phyloP scores from a whole-genome alignment of 2,888 invertebrate genomes.

The Mactromeris polynyma region DNA sequence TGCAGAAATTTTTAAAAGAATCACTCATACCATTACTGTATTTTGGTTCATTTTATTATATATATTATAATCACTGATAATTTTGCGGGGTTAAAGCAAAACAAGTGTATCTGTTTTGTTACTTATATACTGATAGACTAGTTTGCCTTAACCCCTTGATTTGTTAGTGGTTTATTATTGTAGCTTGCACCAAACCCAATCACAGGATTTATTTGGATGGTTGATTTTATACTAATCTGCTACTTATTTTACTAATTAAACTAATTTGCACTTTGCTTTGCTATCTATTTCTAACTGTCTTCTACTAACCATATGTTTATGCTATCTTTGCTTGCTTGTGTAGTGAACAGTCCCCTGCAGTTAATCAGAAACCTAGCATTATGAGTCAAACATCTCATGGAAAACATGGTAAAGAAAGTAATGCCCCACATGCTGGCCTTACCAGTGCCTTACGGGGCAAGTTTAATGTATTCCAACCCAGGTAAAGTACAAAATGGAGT shows the following conservation, averaged over 20 bases:
- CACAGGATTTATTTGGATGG: background rate
- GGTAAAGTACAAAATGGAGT: slow-evolving; percentile 43
- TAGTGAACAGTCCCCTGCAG: slow-evolving; percentile 59
- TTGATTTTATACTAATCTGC: background rate
- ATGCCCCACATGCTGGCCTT: slow-evolving; percentile 32
- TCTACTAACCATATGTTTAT: slow-evolving; percentile 29
- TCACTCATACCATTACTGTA: background rate
- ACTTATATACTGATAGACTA: too few species aligned
- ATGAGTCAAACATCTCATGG: slow-evolving; percentile 50
- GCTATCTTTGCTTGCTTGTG: slow-evolving; percentile 25
- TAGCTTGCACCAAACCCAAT: too few species aligned
- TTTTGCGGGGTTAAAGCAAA: background rate
- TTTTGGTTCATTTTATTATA: background rate
- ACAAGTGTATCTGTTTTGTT: background rate
- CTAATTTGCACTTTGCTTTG: slow-evolving; percentile 22
- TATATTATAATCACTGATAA: background rate
- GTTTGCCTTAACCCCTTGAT: too few species aligned
- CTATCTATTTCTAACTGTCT: slow-evolving; percentile 7
- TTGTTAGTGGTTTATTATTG: too few species aligned
- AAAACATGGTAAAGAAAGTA: slow-evolving; percentile 29
- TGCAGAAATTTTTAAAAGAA: background rate
- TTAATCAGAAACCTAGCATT: slow-evolving; percentile 53
- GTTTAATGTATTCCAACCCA: slow-evolving; percentile 58
- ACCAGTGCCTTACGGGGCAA: slow-evolving; percentile 62
- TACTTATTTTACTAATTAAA: background rate